phyloP scores from a whole-genome alignment of 2,797 vertebrate genomes.

The Typhlichthys subterraneus region DNA sequence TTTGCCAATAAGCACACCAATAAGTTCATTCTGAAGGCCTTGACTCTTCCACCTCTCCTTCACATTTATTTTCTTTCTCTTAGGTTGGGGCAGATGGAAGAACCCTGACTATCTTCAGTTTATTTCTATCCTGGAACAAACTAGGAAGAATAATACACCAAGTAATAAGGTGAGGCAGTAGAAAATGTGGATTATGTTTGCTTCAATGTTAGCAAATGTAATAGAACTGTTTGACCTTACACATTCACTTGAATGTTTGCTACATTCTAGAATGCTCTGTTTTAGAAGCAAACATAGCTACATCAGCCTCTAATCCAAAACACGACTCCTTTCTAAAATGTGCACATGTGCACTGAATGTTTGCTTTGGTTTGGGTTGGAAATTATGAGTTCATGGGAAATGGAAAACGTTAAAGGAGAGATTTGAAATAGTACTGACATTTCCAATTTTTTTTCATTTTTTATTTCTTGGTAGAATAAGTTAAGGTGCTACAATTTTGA shows the following conservation, averaged over 20 bases:
- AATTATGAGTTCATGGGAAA: not conserved
- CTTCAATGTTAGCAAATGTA: not conserved
- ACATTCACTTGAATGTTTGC: too few relatives aligned
- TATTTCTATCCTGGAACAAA: conserved; percentile 85
- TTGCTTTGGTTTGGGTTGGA: not conserved
- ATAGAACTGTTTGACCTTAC: too few relatives aligned
- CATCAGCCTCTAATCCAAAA: not conserved
- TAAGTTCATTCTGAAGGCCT: conserved; percentile 43
- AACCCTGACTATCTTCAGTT: conserved; percentile 91
- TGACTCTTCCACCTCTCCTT: not conserved
- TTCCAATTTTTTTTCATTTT: not conserved
- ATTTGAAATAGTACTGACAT: not conserved
- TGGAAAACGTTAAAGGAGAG: not conserved
- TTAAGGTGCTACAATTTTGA: conserved; percentile 87
- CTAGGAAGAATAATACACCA: conserved; percentile 79
- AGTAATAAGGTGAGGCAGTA: conserved; percentile 82
- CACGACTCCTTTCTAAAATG: not conserved
- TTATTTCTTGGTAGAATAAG: conserved; percentile 75
- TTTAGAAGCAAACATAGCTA: too few relatives aligned
- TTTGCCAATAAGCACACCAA: conserved; percentile 40
- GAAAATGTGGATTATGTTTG: not conserved
- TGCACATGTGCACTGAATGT: too few relatives aligned
- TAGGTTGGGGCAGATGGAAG: conserved; percentile 83
- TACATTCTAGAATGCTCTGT: too few relatives aligned
- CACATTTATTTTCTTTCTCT: not conserved